Evolutionary conservation across 2,113 vertebrate genomes (phyloP).

Genomic region (Gobio gobio): DNA sequence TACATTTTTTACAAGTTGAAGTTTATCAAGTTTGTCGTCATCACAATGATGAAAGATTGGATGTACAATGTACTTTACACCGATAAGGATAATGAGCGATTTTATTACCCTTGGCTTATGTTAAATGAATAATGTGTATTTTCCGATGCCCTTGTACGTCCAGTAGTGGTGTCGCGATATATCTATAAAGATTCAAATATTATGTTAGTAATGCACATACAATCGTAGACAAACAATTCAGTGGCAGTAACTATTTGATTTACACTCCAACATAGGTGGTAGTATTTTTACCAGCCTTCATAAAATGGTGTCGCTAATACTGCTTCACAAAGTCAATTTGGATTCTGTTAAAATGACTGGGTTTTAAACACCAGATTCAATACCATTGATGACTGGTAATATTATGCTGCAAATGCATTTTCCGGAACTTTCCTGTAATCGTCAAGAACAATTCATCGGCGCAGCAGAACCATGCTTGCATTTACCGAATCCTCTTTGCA

Average conservation of each 20-base stretch:
- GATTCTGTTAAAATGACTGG: not conserved
- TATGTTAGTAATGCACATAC: not conserved
- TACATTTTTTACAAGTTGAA: not conserved
- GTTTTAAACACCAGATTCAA: not conserved
- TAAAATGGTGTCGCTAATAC: not conserved
- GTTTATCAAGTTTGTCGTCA: not conserved
- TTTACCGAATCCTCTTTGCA: conserved; percentile 48
- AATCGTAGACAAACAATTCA: not conserved
- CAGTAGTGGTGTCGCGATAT: not conserved
- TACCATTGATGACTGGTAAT: no score
- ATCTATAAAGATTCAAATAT: not conserved
- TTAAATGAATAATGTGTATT: not conserved
- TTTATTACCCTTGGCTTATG: not conserved
- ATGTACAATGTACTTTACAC: no score
- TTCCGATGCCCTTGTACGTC: no score
- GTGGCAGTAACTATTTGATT: not conserved
- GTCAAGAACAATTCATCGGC: not conserved
- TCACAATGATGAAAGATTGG: not conserved
- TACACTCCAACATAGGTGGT: not conserved
- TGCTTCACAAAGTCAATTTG: not conserved
- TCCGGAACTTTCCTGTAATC: not conserved
- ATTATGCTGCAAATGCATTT: no score
- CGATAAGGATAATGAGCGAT: not conserved
- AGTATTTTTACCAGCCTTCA: not conserved
- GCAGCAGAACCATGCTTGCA: not conserved